Evolutionary conservation across 2,888 invertebrate species (phyloP), one percentile per base, ranked within the genome.

Genomic region (Temnothorax ravouxi): DNA sequence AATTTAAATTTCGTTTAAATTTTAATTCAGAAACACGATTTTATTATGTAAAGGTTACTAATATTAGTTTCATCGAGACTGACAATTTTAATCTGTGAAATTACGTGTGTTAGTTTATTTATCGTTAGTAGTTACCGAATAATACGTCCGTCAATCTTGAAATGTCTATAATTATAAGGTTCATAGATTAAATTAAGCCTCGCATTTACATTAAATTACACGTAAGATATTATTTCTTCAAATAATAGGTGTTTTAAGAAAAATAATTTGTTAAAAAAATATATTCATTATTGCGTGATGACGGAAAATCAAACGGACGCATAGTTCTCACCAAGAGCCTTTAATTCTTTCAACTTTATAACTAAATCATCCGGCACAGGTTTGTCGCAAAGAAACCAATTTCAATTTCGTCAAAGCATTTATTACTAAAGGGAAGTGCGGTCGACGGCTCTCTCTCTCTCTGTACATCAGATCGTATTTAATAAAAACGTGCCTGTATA

Each of bases 391-490:
- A 29, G 3, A 29, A 41, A 74, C 13, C 56, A 59, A 74, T 59
- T 75, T 75, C 61, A 76, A 38, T 76, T 50, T 50, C 3, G 50
- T 38, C 1, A 3, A 15, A 34, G 21, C n/a, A 76, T 64, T 21
- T 18, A 50, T 64, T 50, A 44, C n/a, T 44, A 50, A 75, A 62
- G 15, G 25, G 18, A 75, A 62, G 15, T 0, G 25, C 25, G 21
- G 18, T 41, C 15, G 38, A 62, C 18, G 11, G 15, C 38, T 11
- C 29, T 6, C 11, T 41, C 38, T 11, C 29, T 6, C 11, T 41
- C 34, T 15, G 52, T 54, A 54, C 2, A 15, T 47, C 47, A 21
- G 62, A 64, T 50, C 47, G 21, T 76, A 75, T 75, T 75, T 76
- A 50, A 47, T 75, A 69, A 69, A 77, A 77, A 62, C 52, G 9